Evolutionary conservation across 2,888 invertebrate genomes (phyloP), one percentile per base, ranked within the genome.

Genomic region (Glyphotaelius pellucidus): DNA sequence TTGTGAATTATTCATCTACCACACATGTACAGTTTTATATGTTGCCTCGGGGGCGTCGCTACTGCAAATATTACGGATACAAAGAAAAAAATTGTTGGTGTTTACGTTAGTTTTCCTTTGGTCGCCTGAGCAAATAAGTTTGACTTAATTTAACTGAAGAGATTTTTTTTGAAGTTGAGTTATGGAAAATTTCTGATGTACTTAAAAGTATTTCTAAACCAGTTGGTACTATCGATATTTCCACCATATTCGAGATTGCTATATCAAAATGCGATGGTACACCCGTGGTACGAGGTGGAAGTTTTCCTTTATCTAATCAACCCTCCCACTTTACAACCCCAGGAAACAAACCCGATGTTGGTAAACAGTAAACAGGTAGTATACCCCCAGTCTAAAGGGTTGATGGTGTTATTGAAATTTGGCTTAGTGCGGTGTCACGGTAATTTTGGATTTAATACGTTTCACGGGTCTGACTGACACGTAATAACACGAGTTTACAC

Each of bases 391-490:
- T 47, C 31, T 52, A 52, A 87, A 87, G 87, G 87, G 87, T 87
- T 87, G 67, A 87, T 12, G 84, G n/a, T 87, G 87, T 52, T 87
- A 52, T 87, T 67, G 87, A 87, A 87, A 52, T 87, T 87, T 52
- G 87, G 30, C 31, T 87, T 52, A 31, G 30, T 30, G 52, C 31
- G 87, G 52, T 67, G n/a, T 52, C 47, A 32, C 52, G 35, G n/a
- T 84, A 38, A 84, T 84, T 84, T 84, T 11, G 35, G 38, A 84
- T 84, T 84, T 84, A 84, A 84, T 84, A 32, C 38, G n/a, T 38
- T 31, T 32, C 38, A 32, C 84, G 19, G 84, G 38, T 25, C 35
- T 67, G 84, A 38, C 35, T 84, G 84, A 84, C 84, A 38, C 83
- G 19, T 9, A 83, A 35, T 84, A 84, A 84, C 25, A 25, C 15